Conservation (phyloP, 2,113 vertebrate species). For the Limanda limanda region DNA sequence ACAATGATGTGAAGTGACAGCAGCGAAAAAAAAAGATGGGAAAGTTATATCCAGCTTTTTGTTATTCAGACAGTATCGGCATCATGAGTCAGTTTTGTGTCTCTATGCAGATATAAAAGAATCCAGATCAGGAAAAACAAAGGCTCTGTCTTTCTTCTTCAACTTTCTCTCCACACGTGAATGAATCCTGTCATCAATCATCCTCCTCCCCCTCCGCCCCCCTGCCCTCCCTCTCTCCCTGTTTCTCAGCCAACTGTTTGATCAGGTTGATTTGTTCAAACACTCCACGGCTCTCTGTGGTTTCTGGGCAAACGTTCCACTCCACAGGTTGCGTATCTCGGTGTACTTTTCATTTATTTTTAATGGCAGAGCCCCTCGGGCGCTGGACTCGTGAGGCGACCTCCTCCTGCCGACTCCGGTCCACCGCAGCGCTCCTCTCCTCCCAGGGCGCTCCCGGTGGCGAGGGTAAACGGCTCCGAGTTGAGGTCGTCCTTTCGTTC, state of each 20-base stretch:
- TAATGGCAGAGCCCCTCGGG: conserved; percentile 55
- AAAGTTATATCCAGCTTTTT: neutral
- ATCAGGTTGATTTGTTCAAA: conserved; percentile 76
- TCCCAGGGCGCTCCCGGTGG: conserved; percentile 1
- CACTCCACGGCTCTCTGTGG: conserved; percentile 48
- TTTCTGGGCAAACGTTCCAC: conserved; percentile 58
- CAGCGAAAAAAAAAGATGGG: neutral
- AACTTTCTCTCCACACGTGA: conserved; percentile 5
- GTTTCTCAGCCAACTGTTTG: conserved; percentile 61
- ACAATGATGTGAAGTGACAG: conserved; percentile 12
- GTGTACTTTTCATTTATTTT: conserved; percentile 79
- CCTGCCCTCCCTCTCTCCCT: neutral
- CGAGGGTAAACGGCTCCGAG: conserved; percentile 41
- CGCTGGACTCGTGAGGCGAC: conserved; percentile 18
- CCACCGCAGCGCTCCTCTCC: neutral
- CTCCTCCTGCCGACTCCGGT: too few relatives aligned
- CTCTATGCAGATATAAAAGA: neutral
- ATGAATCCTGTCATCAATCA: conserved; percentile 14
- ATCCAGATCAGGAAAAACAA: neutral
- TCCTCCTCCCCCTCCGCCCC: neutral
- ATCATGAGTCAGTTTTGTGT: neutral
- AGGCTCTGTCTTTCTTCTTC: too few relatives aligned
- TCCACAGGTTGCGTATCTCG: conserved; percentile 59
- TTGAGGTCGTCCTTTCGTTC: conserved; percentile 44
- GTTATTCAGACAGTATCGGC: neutral